phyloP scores from a whole-genome alignment of 2,113 vertebrate genomes.

The Chionomys nivalis region DNA sequence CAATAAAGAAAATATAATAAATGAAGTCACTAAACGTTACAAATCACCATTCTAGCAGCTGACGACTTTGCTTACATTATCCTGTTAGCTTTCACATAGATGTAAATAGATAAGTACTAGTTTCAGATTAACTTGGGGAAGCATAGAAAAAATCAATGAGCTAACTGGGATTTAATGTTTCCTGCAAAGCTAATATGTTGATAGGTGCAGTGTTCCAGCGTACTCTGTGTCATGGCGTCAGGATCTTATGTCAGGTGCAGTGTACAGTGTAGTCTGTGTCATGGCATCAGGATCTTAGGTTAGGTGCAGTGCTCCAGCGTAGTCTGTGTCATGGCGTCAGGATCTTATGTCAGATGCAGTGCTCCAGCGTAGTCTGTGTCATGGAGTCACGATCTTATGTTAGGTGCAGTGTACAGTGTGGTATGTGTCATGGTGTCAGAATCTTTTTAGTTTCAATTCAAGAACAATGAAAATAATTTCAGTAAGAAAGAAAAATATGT shows the following conservation, averaged over 20 bases:
- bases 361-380: too few relatives aligned
- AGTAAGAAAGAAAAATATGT: not conserved
- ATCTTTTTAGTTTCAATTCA: not conserved
- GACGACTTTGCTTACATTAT: not conserved
- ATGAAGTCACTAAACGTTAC: not conserved
- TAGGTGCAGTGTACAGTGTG: too few relatives aligned
- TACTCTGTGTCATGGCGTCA: not conserved
- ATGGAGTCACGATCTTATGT: too few relatives aligned
- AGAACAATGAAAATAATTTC: constrained; percentile 39
- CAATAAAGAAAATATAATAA: not conserved
- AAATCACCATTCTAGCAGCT: not conserved
- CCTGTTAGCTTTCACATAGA: not conserved
- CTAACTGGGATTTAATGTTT: not conserved
- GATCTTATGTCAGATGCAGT: too few relatives aligned
- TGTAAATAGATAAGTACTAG: not conserved
- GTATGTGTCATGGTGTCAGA: too few relatives aligned
- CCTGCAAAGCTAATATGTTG: not conserved
- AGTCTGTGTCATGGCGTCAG: too few relatives aligned
- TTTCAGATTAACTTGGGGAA: constrained; percentile 9
- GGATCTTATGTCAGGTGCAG: not conserved
- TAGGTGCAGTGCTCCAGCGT: too few relatives aligned
- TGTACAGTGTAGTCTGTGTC: too few relatives aligned
- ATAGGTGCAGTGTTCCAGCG: not conserved
- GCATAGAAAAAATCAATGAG: constrained; percentile 17
- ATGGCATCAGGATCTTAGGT: too few relatives aligned